Evolutionary conservation across 2,113 vertebrate genomes (phyloP).

Genomic region (Hymenochirus boettgeri): DNA sequence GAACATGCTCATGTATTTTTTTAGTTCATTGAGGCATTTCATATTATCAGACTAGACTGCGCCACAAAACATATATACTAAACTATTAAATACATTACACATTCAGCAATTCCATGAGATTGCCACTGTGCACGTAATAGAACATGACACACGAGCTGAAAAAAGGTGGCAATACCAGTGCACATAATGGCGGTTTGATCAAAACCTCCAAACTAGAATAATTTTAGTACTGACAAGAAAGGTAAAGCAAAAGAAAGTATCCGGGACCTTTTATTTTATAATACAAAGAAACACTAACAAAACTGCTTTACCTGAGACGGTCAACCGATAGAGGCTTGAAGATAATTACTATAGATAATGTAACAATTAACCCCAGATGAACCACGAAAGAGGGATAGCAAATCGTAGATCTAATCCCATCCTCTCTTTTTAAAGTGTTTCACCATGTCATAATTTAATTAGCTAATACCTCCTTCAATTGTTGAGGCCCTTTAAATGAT

Average conservation of each 20-base stretch:
- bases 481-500: constrained; percentile 1
- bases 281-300: constrained; percentile 47
- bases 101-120: neutral
- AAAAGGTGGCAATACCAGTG: too few species aligned
- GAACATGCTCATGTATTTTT: neutral
- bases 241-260: constrained; percentile 13
- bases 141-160: neutral
- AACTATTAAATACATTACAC: neutral
- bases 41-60: too few species aligned
- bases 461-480: constrained; percentile 24
- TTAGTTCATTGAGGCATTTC: neutral
- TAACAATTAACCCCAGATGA: constrained; percentile 44
- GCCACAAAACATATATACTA: too few species aligned
- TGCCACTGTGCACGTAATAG: neutral
- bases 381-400: neutral
- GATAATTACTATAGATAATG: constrained; percentile 54
- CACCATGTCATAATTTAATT: constrained; percentile 46
- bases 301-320: constrained; percentile 44
- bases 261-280: constrained; percentile 35
- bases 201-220: neutral
- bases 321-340: constrained; percentile 51
- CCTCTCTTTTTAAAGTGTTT: constrained; percentile 17
- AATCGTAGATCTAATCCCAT: constrained; percentile 35
- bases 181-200: too few species aligned
- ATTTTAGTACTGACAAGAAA: neutral